Percentiles rank a stretch among this genome's conserved stretches.
Evolutionary conservation across 2,113 vertebrate genomes (phyloP).

Genomic region (Colius striatus): DNA sequence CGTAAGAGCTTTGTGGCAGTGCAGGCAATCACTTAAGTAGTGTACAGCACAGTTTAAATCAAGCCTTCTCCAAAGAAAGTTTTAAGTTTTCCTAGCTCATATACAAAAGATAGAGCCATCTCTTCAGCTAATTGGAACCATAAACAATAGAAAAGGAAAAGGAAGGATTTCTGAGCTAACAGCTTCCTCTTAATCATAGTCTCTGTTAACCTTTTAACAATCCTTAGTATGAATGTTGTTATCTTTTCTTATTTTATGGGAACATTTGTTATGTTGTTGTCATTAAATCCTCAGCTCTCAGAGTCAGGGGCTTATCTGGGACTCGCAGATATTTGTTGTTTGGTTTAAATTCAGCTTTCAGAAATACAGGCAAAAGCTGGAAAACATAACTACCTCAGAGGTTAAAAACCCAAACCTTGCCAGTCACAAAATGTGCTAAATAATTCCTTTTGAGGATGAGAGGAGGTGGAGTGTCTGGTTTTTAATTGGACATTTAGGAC

Average conservation of each 20-base stretch:
- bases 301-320: background rate
- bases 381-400: background rate
- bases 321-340: background rate
- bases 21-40: background rate
- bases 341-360: background rate
- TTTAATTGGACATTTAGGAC: background rate
- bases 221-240: background rate
- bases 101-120: background rate
- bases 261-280: background rate
- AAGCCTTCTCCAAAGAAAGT: background rate
- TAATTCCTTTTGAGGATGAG: background rate
- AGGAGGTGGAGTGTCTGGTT: background rate
- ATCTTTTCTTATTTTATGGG: background rate
- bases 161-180: background rate
- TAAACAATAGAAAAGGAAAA: background rate
- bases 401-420: background rate
- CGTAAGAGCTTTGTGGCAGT: background rate
- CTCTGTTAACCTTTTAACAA: background rate
- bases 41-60: background rate
- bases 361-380: background rate
- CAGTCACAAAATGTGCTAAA: background rate
- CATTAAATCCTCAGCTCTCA: background rate
- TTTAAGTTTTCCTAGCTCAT: background rate
- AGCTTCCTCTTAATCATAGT: background rate
- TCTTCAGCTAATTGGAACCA: background rate